Evolutionary conservation across 2,888 invertebrate genomes (phyloP).

Genomic region (Ormyrus rosae): DNA sequence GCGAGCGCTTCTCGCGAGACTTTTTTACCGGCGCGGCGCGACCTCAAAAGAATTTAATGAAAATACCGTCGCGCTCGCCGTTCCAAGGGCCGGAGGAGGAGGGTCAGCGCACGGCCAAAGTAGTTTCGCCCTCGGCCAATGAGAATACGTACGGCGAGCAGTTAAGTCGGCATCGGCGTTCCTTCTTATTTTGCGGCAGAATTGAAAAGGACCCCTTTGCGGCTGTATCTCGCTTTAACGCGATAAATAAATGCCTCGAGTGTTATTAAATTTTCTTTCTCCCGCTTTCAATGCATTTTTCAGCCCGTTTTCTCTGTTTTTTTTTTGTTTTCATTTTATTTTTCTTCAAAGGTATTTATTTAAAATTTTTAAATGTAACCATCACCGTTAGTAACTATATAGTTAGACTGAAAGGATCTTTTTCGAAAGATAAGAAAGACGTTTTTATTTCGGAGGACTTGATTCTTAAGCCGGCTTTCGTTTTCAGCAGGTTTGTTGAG

Average conservation of each 20-base stretch:
- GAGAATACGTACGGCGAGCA: slow-evolving; percentile 40
- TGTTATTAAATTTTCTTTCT: too few relatives aligned
- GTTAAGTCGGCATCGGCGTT: slow-evolving; percentile 48
- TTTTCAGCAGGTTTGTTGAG: slow-evolving; percentile 60
- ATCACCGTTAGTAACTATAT: not conserved
- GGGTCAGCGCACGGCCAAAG: slow-evolving; percentile 11
- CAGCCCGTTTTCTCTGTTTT: too few relatives aligned
- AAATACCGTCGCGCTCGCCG: slow-evolving; percentile 66
- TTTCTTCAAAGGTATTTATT: too few relatives aligned
- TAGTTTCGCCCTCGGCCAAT: slow-evolving; percentile 40
- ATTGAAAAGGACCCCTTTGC: slow-evolving; percentile 18
- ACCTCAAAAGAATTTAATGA: slow-evolving; percentile 72
- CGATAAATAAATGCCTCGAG: too few relatives aligned
- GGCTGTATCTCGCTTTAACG: too few relatives aligned
- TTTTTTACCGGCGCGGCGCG: slow-evolving; percentile 63
- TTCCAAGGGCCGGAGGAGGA: not conserved
- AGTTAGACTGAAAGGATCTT: not conserved
- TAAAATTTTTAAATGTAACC: too few relatives aligned
- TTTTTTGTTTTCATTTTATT: too few relatives aligned
- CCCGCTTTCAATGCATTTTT: too few relatives aligned
- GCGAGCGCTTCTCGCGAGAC: slow-evolving; percentile 62
- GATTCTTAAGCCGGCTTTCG: not conserved
- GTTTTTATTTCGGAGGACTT: not conserved
- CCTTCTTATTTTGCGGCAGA: slow-evolving; percentile 57
- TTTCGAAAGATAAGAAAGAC: not conserved